A percentile compares a stretch with the other conserved stretches of the same genome.
phyloP scores from a whole-genome alignment of 2,888 invertebrate genomes.

The Macrophya alboannulata region DNA sequence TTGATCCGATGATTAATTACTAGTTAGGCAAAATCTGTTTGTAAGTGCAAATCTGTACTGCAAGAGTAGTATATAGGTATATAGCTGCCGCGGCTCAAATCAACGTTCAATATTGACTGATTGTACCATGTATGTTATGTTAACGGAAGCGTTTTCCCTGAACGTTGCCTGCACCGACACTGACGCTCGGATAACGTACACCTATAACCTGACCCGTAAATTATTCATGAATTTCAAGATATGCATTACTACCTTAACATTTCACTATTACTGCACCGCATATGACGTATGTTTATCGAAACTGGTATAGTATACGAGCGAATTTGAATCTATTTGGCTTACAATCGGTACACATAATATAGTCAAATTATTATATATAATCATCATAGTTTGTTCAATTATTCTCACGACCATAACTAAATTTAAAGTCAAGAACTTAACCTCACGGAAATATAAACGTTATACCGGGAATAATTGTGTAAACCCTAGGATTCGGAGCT shows the following conservation, averaged over 20 bases:
- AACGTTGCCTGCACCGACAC: constrained; percentile 21
- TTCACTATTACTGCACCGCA: not conserved
- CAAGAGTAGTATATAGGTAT: not conserved
- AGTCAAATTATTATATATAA: not conserved
- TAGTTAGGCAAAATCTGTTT: constrained; percentile 32
- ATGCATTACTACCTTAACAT: constrained; percentile 45
- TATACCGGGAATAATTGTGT: not conserved
- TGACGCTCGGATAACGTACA: not conserved
- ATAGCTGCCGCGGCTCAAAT: not conserved
- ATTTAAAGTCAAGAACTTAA: not conserved
- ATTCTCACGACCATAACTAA: not conserved
- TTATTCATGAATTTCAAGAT: constrained; percentile 52
- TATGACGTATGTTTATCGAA: not conserved
- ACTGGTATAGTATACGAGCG: not conserved
- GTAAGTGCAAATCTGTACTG: not conserved
- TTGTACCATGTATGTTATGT: constrained; percentile 42
- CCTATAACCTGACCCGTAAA: constrained; percentile 28
- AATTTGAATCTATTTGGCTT: not conserved
- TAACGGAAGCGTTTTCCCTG: constrained; percentile 35
- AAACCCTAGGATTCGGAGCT: not conserved
- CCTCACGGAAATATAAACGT: not conserved
- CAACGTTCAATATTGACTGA: constrained; percentile 44
- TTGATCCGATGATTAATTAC: constrained; percentile 6
- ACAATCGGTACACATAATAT: not conserved
- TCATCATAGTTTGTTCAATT: not conserved